These are phyloP conservation scores for Phymorhynchus buccinoides DNA, from an alignment of 1,140 invertebrate genomes.

Conservation along the genomic window DNA sequence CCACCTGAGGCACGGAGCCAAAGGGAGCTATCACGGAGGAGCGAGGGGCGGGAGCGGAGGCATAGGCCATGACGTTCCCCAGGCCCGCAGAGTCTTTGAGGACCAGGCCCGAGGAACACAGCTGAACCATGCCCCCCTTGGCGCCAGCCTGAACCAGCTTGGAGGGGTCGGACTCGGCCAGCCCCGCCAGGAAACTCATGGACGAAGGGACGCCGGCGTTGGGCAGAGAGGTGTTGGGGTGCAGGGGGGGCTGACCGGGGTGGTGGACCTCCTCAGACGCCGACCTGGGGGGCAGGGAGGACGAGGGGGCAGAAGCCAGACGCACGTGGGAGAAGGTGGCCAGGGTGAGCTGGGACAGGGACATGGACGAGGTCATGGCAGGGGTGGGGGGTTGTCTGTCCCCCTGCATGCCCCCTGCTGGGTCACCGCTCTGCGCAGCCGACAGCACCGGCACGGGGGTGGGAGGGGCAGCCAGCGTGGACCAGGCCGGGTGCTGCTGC, in stretches of 20 bases:
- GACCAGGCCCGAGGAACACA: conserved; percentile 17
- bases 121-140: not conserved
- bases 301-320: conserved; percentile 3
- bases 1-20: conserved; percentile 13
- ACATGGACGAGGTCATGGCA: not conserved
- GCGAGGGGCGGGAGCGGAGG: not conserved
- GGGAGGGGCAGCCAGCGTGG: not conserved
- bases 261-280: conserved; percentile 9
- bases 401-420: conserved; percentile 4
- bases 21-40: not conserved
- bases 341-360: conserved; percentile 29
- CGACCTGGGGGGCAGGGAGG: not conserved
- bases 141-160: not conserved
- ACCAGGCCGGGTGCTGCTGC: conserved; percentile 22
- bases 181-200: conserved; percentile 13
- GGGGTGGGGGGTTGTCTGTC: conserved; percentile 24
- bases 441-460: not conserved
- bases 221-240: not conserved
- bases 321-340: conserved; percentile 32
- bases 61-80: conserved; percentile 14
- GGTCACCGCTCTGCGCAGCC: not conserved
- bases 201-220: conserved; percentile 18
- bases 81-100: conserved; percentile 18
- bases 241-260: no score
- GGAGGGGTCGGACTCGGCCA: not conserved